phyloP scores from a whole-genome alignment of 2,888 invertebrate genomes.

The Epirrhoe tristata region DNA sequence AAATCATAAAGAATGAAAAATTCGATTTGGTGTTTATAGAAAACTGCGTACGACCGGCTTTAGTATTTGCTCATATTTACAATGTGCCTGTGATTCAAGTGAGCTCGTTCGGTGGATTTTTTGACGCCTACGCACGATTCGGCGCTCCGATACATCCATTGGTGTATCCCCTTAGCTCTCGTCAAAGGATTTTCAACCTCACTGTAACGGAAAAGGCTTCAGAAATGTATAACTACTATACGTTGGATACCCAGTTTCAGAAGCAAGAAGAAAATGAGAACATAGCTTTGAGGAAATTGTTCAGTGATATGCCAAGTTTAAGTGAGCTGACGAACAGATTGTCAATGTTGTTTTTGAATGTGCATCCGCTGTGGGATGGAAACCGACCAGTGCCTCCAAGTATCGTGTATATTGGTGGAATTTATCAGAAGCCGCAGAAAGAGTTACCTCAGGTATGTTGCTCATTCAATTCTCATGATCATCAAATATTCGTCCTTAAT shows the following conservation, averaged over 20 bases:
- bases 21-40: constrained; percentile 57
- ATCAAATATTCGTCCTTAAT: no score
- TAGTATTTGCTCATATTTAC: constrained; percentile 47
- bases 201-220: constrained; percentile 52
- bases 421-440: constrained; percentile 61
- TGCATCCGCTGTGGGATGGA: constrained; percentile 60
- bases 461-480: no score
- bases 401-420: constrained; percentile 67
- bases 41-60: constrained; percentile 41
- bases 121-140: constrained; percentile 43
- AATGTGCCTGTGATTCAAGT: constrained; percentile 60
- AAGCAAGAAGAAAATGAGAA: constrained; percentile 25
- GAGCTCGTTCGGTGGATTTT: constrained; percentile 48
- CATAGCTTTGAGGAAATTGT: constrained; percentile 35
- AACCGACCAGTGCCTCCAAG: constrained; percentile 66
- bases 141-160: constrained; percentile 57
- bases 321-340: constrained; percentile 51
- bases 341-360: constrained; percentile 63
- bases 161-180: constrained; percentile 48
- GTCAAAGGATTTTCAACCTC: constrained; percentile 51
- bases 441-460: constrained; percentile 58
- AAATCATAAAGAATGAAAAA: constrained; percentile 44
- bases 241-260: constrained; percentile 12
- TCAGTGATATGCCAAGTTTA: constrained; percentile 40
- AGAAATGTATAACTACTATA: constrained; percentile 46